phyloP scores from a whole-genome alignment of 2,113 vertebrate species.

The Picathartes gymnocephalus region DNA sequence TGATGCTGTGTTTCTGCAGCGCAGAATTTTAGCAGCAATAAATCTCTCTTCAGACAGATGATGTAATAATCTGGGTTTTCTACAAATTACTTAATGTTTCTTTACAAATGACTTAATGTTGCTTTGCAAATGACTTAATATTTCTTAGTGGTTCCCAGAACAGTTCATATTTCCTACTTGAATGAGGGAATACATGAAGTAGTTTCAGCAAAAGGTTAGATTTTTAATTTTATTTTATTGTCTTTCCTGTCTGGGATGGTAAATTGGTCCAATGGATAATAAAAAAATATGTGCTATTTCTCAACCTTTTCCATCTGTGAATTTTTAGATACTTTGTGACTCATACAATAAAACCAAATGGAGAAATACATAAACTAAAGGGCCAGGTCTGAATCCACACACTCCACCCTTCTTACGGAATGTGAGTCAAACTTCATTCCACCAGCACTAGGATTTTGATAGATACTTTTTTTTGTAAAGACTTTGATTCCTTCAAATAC shows the following conservation, averaged over 20 bases:
- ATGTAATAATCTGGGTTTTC: constrained; percentile 23
- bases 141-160: constrained; percentile 35
- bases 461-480: neutral
- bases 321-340: neutral
- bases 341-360: neutral
- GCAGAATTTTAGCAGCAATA: neutral
- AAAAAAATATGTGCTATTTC: neutral
- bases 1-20: neutral
- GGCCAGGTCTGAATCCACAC: neutral
- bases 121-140: neutral
- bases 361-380: neutral
- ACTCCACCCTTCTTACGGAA: neutral
- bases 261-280: neutral
- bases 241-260: neutral
- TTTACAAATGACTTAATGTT: neutral
- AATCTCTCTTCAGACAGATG: neutral
- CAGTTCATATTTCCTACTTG: neutral
- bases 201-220: neutral
- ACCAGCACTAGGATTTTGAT: neutral
- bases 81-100: constrained; percentile 11
- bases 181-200: neutral
- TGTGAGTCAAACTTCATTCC: neutral
- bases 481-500: neutral
- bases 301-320: neutral
- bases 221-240: neutral